phyloP scores from a whole-genome alignment of 2,888 invertebrate species.

The Tenodera sinensis region DNA sequence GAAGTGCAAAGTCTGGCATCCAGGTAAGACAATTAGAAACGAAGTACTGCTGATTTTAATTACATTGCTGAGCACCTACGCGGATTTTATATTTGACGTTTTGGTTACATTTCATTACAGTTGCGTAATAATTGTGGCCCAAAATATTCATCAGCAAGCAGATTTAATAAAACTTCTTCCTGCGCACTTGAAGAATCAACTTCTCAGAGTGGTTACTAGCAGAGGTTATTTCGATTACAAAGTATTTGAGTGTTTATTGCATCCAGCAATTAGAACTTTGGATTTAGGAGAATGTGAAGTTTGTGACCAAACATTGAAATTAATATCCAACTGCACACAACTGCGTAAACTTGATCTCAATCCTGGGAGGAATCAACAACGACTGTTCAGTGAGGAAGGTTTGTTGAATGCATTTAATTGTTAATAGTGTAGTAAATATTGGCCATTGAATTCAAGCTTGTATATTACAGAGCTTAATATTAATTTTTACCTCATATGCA shows the following conservation, averaged over 20 bases:
- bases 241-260: slow-evolving; percentile 37
- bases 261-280: slow-evolving; percentile 38
- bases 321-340: slow-evolving; percentile 37
- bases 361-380: slow-evolving; percentile 1
- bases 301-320: slow-evolving; percentile 40
- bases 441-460: too few species aligned
- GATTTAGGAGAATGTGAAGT: slow-evolving; percentile 40
- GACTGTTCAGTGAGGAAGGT: slow-evolving; percentile 8
- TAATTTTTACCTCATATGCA: too few species aligned
- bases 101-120: not conserved
- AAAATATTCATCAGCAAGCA: not conserved
- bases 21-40: not conserved
- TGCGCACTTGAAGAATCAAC: not conserved
- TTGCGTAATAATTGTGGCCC: not conserved
- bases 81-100: not conserved
- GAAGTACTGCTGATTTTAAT: not conserved
- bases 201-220: not conserved
- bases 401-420: not conserved
- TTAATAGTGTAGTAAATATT: too few species aligned
- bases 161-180: not conserved
- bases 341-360: slow-evolving; percentile 39
- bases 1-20: not conserved
- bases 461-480: too few species aligned
- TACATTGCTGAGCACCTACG: too few species aligned
- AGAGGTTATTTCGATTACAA: slow-evolving; percentile 29